These are phyloP conservation scores for Drosophila nebulosa DNA, from an alignment of 1,140 invertebrate species.

Conservation along the genomic window DNA sequence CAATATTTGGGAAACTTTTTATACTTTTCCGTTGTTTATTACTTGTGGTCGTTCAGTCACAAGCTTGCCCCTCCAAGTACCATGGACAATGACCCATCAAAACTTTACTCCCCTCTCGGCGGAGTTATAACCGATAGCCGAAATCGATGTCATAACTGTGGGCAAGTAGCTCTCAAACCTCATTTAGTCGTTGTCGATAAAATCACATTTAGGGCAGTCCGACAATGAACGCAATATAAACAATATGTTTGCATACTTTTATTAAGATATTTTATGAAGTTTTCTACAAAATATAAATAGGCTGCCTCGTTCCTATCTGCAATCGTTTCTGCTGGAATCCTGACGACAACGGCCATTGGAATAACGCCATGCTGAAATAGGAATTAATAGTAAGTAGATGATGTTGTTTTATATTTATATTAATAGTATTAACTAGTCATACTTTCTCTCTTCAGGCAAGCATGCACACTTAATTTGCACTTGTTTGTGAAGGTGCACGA, in stretches of 20 bases:
- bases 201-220: background rate
- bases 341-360: background rate
- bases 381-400: too few relatives aligned
- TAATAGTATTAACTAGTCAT: background rate
- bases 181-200: background rate
- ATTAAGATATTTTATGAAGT: background rate
- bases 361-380: background rate
- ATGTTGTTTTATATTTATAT: background rate
- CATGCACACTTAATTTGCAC: background rate
- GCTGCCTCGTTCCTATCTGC: background rate
- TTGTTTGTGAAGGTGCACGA: conserved; percentile 5
- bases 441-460: background rate
- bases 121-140: too few relatives aligned
- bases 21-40: conserved; percentile 2
- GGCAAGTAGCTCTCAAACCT: background rate
- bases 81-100: conserved; percentile 37
- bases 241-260: too few relatives aligned
- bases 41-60: conserved; percentile 6
- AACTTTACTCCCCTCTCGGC: conserved; percentile 31
- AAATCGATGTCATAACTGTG: conserved; percentile 7
- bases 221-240: background rate
- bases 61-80: conserved; percentile 14
- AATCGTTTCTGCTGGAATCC: background rate
- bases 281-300: background rate
- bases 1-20: conserved; percentile 56